These are phyloP conservation scores for Phortica okadai DNA, from an alignment of 2,888 invertebrate genomes.

Conservation along the genomic window DNA sequence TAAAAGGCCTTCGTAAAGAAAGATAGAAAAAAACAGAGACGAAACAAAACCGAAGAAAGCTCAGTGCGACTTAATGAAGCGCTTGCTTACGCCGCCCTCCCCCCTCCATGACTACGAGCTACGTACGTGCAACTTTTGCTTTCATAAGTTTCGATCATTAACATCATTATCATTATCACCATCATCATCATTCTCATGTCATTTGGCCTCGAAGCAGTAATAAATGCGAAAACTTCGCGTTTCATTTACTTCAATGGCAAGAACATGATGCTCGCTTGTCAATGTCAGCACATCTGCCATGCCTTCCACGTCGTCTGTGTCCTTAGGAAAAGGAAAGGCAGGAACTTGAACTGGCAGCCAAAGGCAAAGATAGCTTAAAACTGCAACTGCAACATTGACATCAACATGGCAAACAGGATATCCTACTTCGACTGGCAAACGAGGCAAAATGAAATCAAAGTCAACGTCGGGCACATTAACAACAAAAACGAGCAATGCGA, in stretches of 20 bases:
- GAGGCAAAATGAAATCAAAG: not conserved
- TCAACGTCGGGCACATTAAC: too few relatives aligned
- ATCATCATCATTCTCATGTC: too few relatives aligned
- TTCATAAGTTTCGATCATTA: too few relatives aligned
- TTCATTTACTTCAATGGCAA: not conserved
- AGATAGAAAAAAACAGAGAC: too few relatives aligned
- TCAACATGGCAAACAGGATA: slow-evolving; percentile 32
- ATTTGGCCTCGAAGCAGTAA: too few relatives aligned
- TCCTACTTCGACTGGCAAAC: slow-evolving; percentile 6
- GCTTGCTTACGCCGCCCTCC: too few relatives aligned
- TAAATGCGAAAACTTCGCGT: not conserved
- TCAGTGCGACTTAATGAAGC: too few relatives aligned
- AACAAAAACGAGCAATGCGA: not conserved
- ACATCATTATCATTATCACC: too few relatives aligned
- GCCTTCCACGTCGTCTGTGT: not conserved
- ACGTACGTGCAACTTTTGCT: too few relatives aligned
- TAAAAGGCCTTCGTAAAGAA: too few relatives aligned
- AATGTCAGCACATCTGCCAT: slow-evolving; percentile 13
- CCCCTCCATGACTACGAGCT: too few relatives aligned
- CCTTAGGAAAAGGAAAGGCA: not conserved
- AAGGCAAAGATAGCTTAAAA: not conserved
- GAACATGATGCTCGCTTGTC: not conserved
- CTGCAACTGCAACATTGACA: slow-evolving; percentile 24
- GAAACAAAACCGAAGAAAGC: too few relatives aligned
- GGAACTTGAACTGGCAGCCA: not conserved